A percentile compares a stretch with the other conserved stretches of the same genome.
Conservation (phyloP, 2,888 invertebrate species). For the Tenthredo notha region DNA sequence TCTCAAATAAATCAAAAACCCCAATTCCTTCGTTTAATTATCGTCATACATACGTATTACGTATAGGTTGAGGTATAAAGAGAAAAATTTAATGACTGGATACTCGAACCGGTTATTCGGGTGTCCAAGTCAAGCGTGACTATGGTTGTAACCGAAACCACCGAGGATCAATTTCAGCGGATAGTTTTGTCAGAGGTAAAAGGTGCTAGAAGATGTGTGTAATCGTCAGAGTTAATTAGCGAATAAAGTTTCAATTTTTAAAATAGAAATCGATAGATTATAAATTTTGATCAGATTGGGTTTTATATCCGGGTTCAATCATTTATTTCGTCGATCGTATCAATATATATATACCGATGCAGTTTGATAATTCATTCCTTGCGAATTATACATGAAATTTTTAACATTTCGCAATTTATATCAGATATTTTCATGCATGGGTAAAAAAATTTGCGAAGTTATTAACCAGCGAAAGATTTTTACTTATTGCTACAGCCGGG, state of each 20-base stretch:
- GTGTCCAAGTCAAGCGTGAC: not conserved
- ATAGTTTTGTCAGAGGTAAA: conserved; percentile 2
- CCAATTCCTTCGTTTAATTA: not conserved
- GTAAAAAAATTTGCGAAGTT: not conserved
- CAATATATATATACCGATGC: not conserved
- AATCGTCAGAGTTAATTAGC: not conserved
- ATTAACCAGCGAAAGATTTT: not conserved
- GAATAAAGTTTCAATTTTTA: not conserved
- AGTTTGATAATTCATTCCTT: not conserved
- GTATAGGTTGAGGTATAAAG: not conserved
- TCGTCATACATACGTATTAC: not conserved
- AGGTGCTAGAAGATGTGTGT: not conserved
- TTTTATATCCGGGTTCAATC: not conserved
- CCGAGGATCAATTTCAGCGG: not conserved
- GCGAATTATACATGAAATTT: not conserved
- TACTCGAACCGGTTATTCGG: conserved; percentile 23
- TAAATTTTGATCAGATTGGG: not conserved
- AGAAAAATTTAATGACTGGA: conserved; percentile 9
- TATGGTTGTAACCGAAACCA: conserved; percentile 6
- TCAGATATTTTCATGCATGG: not conserved
- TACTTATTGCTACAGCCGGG: not conserved
- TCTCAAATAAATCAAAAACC: not conserved
- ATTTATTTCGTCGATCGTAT: not conserved
- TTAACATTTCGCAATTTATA: not conserved
- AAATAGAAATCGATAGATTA: not conserved